Percentiles rank a stretch among this genome's conserved stretches.
These are phyloP conservation scores for Brachionus asplanchnoidis DNA, from an alignment of 1,140 invertebrate species.

Conservation along the genomic window DNA sequence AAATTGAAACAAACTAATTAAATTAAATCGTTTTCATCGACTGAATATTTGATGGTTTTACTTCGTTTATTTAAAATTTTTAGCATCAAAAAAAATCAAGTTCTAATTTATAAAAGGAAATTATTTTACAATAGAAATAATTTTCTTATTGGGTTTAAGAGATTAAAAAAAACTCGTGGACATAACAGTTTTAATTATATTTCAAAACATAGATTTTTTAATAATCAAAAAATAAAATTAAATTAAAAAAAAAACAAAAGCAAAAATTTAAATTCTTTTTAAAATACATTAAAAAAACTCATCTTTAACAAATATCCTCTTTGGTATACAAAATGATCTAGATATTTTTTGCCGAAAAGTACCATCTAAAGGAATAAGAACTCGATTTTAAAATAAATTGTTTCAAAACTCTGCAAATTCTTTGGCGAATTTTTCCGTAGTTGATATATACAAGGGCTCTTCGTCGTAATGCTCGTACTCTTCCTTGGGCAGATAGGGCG, in stretches of 20 bases:
- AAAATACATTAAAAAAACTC: slow-evolving; percentile 8
- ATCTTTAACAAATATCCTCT: background rate
- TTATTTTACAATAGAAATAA: too few relatives aligned
- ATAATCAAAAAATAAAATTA: background rate
- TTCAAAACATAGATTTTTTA: background rate
- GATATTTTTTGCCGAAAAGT: background rate
- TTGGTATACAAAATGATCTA: background rate
- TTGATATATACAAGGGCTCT: slow-evolving; percentile 89
- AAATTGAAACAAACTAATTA: background rate
- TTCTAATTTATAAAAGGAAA: too few relatives aligned
- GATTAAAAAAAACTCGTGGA: background rate
- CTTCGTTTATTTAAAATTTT: background rate
- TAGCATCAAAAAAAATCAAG: too few relatives aligned
- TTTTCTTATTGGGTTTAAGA: background rate
- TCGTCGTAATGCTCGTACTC: slow-evolving; percentile 97
- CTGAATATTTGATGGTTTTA: background rate
- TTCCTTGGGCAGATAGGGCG: slow-evolving; percentile 58
- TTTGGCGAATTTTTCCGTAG: slow-evolving; percentile 93
- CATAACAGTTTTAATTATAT: background rate
- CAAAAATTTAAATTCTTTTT: background rate
- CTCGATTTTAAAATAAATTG: background rate
- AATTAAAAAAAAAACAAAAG: background rate
- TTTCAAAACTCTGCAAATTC: slow-evolving; percentile 60
- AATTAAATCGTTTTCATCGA: background rate
- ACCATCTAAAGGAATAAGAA: background rate